phyloP scores from a whole-genome alignment of 2,797 vertebrate genomes.

The Xenops minutus region DNA sequence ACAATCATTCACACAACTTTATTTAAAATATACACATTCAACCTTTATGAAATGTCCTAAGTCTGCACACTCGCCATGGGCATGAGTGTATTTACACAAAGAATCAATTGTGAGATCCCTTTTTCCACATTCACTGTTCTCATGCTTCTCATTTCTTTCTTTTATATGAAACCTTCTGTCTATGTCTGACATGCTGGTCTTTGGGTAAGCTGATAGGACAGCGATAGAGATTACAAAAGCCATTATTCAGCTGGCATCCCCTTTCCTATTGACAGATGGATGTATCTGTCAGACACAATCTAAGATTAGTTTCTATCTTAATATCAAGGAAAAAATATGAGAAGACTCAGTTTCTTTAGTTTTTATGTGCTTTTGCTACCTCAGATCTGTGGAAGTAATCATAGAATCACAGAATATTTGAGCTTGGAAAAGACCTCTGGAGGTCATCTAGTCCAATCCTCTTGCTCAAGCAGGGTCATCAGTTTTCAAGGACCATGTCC shows the following conservation, averaged over 20 bases:
- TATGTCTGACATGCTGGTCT: not conserved
- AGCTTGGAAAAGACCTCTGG: not conserved
- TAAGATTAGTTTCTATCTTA: not conserved
- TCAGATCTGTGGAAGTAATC: not conserved
- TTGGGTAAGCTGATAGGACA: not conserved
- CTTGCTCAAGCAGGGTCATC: not conserved
- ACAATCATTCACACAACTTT: not conserved
- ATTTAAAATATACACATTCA: not conserved
- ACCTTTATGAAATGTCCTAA: not conserved
- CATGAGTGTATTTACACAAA: not conserved
- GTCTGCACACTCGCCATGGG: not conserved
- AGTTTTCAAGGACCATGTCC: not conserved
- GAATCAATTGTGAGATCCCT: not conserved
- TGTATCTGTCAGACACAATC: not conserved
- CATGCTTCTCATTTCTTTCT: not conserved
- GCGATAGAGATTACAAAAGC: not conserved
- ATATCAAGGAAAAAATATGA: not conserved
- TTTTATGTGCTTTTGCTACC: not conserved
- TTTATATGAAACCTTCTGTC: not conserved
- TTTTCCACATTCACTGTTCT: not conserved
- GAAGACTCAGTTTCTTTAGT: not conserved
- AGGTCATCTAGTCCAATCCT: not conserved
- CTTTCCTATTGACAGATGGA: not conserved
- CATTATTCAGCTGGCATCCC: not conserved
- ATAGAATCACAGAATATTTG: not conserved